These are phyloP conservation scores for Drosophila murphyi DNA, from an alignment of 1,140 invertebrate genomes.

Conservation along the genomic window DNA sequence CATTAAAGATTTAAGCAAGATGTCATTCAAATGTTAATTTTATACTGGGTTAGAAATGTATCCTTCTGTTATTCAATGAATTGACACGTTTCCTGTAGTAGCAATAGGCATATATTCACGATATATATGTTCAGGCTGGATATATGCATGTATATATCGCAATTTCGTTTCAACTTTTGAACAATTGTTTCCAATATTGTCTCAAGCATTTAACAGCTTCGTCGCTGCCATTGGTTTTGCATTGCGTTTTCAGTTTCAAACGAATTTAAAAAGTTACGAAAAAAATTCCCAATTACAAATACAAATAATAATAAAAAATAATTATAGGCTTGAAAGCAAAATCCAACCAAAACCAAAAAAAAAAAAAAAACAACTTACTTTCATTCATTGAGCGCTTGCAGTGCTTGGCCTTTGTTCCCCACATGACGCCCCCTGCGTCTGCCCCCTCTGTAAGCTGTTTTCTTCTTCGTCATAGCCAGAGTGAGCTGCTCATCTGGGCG, in stretches of 20 bases:
- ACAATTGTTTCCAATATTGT: slow-evolving; percentile 41
- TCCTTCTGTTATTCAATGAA: too few species aligned
- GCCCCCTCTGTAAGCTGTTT: neutral
- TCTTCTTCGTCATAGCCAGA: slow-evolving; percentile 8
- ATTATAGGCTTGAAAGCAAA: slow-evolving; percentile 28
- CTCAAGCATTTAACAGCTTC: slow-evolving; percentile 18
- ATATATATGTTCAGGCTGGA: too few species aligned
- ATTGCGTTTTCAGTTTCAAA: slow-evolving; percentile 34
- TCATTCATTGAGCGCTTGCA: slow-evolving; percentile 60
- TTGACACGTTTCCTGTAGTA: too few species aligned
- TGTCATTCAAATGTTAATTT: too few species aligned
- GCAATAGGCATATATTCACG: too few species aligned
- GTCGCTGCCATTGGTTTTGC: slow-evolving; percentile 56
- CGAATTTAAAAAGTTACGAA: slow-evolving; percentile 22
- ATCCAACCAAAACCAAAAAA: too few species aligned
- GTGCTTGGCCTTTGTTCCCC: slow-evolving; percentile 48
- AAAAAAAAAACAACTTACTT: slow-evolving; percentile 53
- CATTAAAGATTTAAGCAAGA: too few species aligned
- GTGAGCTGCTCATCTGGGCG: slow-evolving; percentile 28
- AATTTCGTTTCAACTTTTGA: neutral
- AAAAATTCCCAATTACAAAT: slow-evolving; percentile 20
- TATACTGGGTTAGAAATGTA: too few species aligned
- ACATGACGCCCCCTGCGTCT: neutral
- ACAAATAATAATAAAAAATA: slow-evolving; percentile 29
- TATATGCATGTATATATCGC: too few species aligned